Conservation (phyloP, 2,888 invertebrate genomes). For the Tachina lurida region DNA sequence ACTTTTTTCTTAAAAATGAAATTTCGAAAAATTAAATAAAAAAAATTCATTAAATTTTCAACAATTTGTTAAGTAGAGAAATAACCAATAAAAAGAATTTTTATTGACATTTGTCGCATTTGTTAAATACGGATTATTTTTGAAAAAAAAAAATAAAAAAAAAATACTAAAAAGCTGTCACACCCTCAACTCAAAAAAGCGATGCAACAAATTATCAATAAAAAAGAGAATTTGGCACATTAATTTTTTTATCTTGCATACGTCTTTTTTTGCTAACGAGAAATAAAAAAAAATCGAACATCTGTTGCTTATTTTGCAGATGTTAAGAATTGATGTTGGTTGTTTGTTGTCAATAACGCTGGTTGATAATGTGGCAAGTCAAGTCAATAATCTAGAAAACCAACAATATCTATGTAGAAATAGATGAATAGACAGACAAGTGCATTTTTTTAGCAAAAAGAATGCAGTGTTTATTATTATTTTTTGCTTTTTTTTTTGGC, state of each 20-base stretch:
- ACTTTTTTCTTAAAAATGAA: not conserved
- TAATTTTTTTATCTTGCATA: not conserved
- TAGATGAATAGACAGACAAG: slow-evolving; percentile 31
- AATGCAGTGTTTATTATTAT: not conserved
- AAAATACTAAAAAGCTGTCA: slow-evolving; percentile 4
- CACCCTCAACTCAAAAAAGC: slow-evolving; percentile 37
- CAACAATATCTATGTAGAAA: slow-evolving; percentile 11
- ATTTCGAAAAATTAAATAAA: not conserved
- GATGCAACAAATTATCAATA: not conserved
- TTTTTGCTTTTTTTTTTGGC: slow-evolving; percentile 16
- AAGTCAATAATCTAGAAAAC: slow-evolving; percentile 40
- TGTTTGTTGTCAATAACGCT: slow-evolving; percentile 50
- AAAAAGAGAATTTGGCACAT: slow-evolving; percentile 44
- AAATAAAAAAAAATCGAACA: slow-evolving; percentile 58
- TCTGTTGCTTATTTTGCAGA: slow-evolving; percentile 61
- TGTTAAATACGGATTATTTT: slow-evolving; percentile 40
- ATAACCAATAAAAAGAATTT: slow-evolving; percentile 43
- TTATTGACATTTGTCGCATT: slow-evolving; percentile 43
- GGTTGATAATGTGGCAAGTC: slow-evolving; percentile 22
- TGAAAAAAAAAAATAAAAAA: not conserved
- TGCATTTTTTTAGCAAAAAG: slow-evolving; percentile 15
- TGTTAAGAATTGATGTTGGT: slow-evolving; percentile 32
- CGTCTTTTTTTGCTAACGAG: not conserved
- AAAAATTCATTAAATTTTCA: slow-evolving; percentile 2
- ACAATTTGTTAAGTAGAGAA: slow-evolving; percentile 37